Base-by-base conservation (phyloP, 2,888 invertebrate species). In the Agrotis ipsilon region DNA sequence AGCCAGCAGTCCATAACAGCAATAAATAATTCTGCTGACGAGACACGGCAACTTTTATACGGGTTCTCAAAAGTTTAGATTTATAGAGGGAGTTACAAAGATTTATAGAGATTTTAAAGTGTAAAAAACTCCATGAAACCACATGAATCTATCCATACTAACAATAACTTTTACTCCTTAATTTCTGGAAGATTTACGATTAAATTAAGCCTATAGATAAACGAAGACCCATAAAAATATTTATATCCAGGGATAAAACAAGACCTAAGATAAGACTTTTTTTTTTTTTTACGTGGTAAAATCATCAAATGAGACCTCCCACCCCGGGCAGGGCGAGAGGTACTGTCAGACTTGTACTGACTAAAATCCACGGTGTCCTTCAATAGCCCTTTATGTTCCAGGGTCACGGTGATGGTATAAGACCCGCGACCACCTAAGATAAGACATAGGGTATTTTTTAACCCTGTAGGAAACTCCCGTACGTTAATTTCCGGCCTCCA, bases 31-130 rank as follows among this genome's bases (percentile, higher is more conserved):
- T 39, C 65, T 19, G 1, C 64, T 64, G 75, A 71, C 49, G 71
- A 78, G 63, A 78, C 57, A 67, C 48, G 69, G 45, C 32, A 75
- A 78, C 66, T 75, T 71, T 78, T 13, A 51, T 19, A 61, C 70
- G 49, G 45, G 48, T 55, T 65, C n/a, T 43, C 21, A 24, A 68
- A 78, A 62, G 48, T 79, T 75, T 43, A 54, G 61, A 68, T 75
- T 79, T 68, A 75, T 75, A 58, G 57, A 48, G 39, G 21, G 19
- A 75, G 21, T 79, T 63, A n/a, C 21, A 63, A 49, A 72, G 79
- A 79, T 79, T 78, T 75, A 75, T 75, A 68, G 43, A 48, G 13
- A 68, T 49, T 75, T 60, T 66, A 66, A 75, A 75, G 19, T 66
- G 21, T 62, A 68, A 64, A 72, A 79, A 62, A 19, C 60, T 51